phyloP scores from a whole-genome alignment of 2,888 invertebrate species.

The Eupithecia insigniata region DNA sequence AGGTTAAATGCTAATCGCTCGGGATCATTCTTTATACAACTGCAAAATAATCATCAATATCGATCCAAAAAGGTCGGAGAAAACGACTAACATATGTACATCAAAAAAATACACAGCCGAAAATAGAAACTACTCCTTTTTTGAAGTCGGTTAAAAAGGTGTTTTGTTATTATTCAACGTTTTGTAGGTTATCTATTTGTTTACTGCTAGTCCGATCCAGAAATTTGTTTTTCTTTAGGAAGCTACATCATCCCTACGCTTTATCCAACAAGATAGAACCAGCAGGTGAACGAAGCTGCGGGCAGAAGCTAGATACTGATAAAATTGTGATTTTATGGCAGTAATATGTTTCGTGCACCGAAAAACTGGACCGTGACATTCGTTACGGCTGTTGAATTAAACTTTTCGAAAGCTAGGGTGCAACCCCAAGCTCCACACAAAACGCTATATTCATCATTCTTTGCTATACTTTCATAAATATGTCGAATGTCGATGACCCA shows the following conservation, averaged over 20 bases:
- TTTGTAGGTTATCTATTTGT: not conserved
- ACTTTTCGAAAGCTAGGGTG: not conserved
- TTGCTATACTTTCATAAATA: conserved; percentile 46
- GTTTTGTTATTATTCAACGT: not conserved
- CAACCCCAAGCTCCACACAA: conserved; percentile 8
- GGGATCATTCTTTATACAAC: no score
- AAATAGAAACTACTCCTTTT: no score
- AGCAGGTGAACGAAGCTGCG: not conserved
- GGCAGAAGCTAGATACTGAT: not conserved
- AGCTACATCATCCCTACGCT: not conserved
- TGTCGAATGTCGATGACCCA: conserved; percentile 53
- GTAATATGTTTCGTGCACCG: not conserved
- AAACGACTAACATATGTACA: no score
- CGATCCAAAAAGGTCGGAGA: no score
- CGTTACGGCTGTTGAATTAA: conserved; percentile 1
- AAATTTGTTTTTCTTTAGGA: not conserved
- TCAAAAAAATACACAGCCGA: no score
- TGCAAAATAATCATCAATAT: no score
- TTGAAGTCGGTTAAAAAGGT: no score
- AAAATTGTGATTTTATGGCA: not conserved
- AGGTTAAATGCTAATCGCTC: no score
- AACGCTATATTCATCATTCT: conserved; percentile 31
- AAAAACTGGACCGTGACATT: not conserved
- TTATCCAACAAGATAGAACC: not conserved
- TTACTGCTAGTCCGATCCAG: not conserved